Evolutionary conservation across 1,140 invertebrate genomes (phyloP).

Genomic region (Pseudomyrmex sp.): DNA sequence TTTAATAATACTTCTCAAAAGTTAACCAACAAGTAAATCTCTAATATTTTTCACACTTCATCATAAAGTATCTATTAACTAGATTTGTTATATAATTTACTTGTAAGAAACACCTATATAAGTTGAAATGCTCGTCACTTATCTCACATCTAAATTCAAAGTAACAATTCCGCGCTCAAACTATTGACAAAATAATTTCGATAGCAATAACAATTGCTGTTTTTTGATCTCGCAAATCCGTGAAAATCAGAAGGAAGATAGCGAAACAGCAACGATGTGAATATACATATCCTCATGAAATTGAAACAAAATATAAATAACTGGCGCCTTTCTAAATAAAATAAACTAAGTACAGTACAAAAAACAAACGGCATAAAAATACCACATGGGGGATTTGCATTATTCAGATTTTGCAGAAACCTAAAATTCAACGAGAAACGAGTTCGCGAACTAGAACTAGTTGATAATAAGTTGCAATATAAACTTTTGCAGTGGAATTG

Average conservation of each 20-base stretch:
- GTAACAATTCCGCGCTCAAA: too few species aligned
- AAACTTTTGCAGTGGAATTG: conserved; percentile 8
- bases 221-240: conserved; percentile 28
- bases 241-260: conserved; percentile 21
- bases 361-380: conserved; percentile 34
- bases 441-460: neutral
- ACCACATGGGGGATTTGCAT: conserved; percentile 23
- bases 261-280: neutral
- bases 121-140: too few species aligned
- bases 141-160: too few species aligned
- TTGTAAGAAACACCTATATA: too few species aligned
- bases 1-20: neutral
- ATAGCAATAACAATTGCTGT: neutral
- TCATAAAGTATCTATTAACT: too few species aligned
- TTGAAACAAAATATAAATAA: conserved; percentile 47
- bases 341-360: conserved; percentile 46
- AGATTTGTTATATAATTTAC: too few species aligned
- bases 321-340: conserved; percentile 13
- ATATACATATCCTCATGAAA: conserved; percentile 45
- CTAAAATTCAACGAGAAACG: conserved; percentile 11
- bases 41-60: too few species aligned
- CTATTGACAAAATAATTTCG: too few species aligned
- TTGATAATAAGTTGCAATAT: conserved; percentile 4
- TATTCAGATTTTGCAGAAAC: conserved; percentile 18
- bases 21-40: too few species aligned